These are phyloP conservation scores for Hyphantria cunea DNA, from an alignment of 1,140 invertebrate species.

Conservation along the genomic window DNA sequence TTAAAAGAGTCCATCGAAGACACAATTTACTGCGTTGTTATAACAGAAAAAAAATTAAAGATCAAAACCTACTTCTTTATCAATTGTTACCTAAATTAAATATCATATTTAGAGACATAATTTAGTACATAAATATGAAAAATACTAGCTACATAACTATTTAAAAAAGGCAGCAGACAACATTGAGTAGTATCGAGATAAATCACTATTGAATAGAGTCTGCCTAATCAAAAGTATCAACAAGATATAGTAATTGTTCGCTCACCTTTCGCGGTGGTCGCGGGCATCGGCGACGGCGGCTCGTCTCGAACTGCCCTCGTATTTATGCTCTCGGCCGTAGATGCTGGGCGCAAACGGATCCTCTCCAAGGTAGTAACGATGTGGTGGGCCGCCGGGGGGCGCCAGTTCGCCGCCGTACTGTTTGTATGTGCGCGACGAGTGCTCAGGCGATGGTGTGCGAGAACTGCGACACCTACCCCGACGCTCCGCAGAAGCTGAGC, in stretches of 20 bases:
- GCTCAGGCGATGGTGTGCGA: constrained; percentile 81
- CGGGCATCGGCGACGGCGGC: constrained; percentile 61
- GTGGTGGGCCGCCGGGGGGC: constrained; percentile 82
- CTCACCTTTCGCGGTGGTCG: constrained; percentile 72
- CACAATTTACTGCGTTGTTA: neutral
- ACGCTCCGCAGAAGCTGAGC: constrained; percentile 88
- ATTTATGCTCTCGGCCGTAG: constrained; percentile 90
- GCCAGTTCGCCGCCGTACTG: constrained; percentile 80
- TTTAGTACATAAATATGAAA: too few relatives aligned
- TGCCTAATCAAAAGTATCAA: neutral
- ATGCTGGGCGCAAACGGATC: constrained; percentile 91
- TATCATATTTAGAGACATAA: too few relatives aligned
- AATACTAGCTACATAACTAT: too few relatives aligned
- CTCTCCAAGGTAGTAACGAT: constrained; percentile 91
- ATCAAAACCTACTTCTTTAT: neutral
- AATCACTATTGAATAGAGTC: too few relatives aligned
- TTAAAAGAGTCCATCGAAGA: neutral
- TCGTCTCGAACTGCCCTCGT: constrained; percentile 83
- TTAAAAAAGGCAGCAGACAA: too few relatives aligned
- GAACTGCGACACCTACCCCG: constrained; percentile 83
- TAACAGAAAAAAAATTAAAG: neutral
- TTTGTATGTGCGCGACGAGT: constrained; percentile 76
- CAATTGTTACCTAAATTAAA: too few relatives aligned
- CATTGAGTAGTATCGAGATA: too few relatives aligned
- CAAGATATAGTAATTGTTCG: constrained; percentile 12